Conservation (phyloP, 1,140 invertebrate species). For the Daktulosphaira vitifoliae region DNA sequence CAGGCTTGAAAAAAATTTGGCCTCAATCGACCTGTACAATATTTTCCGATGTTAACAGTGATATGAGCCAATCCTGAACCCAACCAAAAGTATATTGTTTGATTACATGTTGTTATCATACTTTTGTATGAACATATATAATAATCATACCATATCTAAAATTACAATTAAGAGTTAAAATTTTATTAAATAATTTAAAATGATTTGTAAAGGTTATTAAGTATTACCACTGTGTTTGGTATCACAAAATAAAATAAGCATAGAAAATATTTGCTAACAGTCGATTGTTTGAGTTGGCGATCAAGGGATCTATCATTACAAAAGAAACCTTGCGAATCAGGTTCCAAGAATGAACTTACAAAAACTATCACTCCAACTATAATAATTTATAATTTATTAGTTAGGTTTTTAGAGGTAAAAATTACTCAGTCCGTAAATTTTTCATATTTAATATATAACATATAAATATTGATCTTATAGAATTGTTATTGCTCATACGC, state of each 20-base stretch:
- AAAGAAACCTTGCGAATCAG: constrained; percentile 54
- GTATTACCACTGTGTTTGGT: constrained; percentile 24
- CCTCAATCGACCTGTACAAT: constrained; percentile 50
- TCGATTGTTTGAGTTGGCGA: constrained; percentile 45
- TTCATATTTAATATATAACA: too few species aligned
- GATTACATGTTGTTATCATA: not conserved
- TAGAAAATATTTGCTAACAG: constrained; percentile 41
- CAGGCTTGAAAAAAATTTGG: constrained; percentile 49
- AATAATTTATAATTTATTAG: constrained; percentile 40
- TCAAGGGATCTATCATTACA: constrained; percentile 56
- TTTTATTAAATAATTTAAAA: not conserved
- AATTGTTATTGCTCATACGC: too few species aligned
- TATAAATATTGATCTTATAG: too few species aligned
- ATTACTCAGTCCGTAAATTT: too few species aligned
- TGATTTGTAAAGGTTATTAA: too few species aligned
- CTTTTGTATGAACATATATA: not conserved
- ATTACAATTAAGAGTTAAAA: not conserved
- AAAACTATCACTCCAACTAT: constrained; percentile 42
- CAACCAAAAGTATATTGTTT: constrained; percentile 32
- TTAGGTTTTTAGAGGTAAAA: too few species aligned
- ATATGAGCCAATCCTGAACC: constrained; percentile 44
- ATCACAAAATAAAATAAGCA: constrained; percentile 11
- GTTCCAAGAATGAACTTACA: constrained; percentile 41
- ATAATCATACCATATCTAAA: constrained; percentile 11
- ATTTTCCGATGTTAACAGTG: constrained; percentile 51